A percentile compares a stretch with the other conserved stretches of the same genome.
These are phyloP conservation scores for Pheosia gnoma DNA, from an alignment of 2,888 invertebrate species.

Conservation along the genomic window DNA sequence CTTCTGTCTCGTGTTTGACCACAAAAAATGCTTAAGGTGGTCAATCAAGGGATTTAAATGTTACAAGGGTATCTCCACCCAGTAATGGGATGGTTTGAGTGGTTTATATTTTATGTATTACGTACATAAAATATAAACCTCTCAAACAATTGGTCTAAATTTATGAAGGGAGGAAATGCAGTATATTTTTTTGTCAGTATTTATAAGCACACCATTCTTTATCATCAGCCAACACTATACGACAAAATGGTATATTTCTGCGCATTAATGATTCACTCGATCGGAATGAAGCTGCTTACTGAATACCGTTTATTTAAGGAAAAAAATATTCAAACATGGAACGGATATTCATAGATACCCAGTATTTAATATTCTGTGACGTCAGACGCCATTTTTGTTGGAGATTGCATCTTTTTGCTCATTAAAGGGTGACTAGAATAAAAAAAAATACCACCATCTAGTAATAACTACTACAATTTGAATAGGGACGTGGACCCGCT, in stretches of 20 bases:
- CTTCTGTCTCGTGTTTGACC: too few relatives aligned
- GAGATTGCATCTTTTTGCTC: constrained; percentile 41
- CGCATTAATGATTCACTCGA: constrained; percentile 28
- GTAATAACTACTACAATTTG: too few relatives aligned
- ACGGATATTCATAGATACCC: constrained; percentile 35
- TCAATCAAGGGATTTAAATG: too few relatives aligned
- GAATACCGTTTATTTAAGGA: constrained; percentile 34
- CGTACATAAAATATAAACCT: too few relatives aligned
- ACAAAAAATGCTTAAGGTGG: too few relatives aligned
- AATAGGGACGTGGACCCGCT: too few relatives aligned
- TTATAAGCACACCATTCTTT: neutral
- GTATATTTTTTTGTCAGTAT: neutral
- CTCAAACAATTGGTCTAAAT: too few relatives aligned
- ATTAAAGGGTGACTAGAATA: constrained; percentile 25
- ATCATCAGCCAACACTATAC: neutral
- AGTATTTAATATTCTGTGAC: constrained; percentile 43
- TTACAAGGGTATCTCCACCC: too few relatives aligned
- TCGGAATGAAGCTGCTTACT: constrained; percentile 22
- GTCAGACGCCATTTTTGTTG: constrained; percentile 32
- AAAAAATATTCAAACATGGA: constrained; percentile 39
- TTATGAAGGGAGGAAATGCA: too few relatives aligned
- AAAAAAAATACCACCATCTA: too few relatives aligned
- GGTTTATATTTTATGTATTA: too few relatives aligned
- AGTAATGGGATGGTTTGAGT: too few relatives aligned
- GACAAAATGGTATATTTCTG: constrained; percentile 20